A percentile compares a stretch with the other conserved stretches of the same genome.
phyloP scores from a whole-genome alignment of 2,888 invertebrate species.

The Ichneumoninae sp. region DNA sequence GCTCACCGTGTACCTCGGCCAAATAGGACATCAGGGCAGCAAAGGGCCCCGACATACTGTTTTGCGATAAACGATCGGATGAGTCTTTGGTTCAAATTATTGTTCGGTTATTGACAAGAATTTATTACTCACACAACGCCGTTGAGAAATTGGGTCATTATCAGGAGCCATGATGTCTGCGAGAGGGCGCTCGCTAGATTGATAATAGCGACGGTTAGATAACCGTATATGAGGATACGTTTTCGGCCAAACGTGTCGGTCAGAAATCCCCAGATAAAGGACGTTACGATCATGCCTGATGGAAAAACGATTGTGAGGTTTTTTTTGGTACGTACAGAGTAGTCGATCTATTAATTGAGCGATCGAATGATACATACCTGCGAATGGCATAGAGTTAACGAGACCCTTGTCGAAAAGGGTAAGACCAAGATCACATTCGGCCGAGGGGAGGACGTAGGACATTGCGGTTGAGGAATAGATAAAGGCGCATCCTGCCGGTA shows the following conservation, averaged over 20 bases:
- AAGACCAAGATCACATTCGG: slow-evolving; percentile 86
- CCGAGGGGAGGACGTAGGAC: slow-evolving; percentile 86
- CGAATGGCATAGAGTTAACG: slow-evolving; percentile 86
- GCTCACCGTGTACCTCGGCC: slow-evolving; percentile 80
- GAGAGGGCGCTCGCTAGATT: slow-evolving; percentile 79
- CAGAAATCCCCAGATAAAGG: slow-evolving; percentile 85
- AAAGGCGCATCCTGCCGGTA: slow-evolving; percentile 85
- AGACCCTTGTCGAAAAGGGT: slow-evolving; percentile 86
- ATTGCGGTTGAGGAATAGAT: slow-evolving; percentile 86
- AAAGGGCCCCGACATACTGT: slow-evolving; percentile 81
- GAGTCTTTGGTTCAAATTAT: background rate
- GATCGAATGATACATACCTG: slow-evolving; percentile 81
- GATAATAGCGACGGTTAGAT: slow-evolving; percentile 76
- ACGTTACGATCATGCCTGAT: slow-evolving; percentile 85
- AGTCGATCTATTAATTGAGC: slow-evolving; percentile 26
- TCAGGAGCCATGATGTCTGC: slow-evolving; percentile 79
- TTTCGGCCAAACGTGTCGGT: slow-evolving; percentile 81
- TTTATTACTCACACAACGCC: slow-evolving; percentile 79
- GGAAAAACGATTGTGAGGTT: slow-evolving; percentile 7
- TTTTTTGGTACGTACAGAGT: background rate
- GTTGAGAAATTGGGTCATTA: slow-evolving; percentile 80
- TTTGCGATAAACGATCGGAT: slow-evolving; percentile 44
- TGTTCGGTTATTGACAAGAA: background rate
- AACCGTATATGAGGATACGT: slow-evolving; percentile 80
- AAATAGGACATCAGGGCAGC: slow-evolving; percentile 81